Percentiles rank a stretch among this genome's conserved stretches.
These are phyloP conservation scores for Rhegmatorhina hoffmannsi DNA, from an alignment of 2,113 vertebrate species.

Conservation along the genomic window DNA sequence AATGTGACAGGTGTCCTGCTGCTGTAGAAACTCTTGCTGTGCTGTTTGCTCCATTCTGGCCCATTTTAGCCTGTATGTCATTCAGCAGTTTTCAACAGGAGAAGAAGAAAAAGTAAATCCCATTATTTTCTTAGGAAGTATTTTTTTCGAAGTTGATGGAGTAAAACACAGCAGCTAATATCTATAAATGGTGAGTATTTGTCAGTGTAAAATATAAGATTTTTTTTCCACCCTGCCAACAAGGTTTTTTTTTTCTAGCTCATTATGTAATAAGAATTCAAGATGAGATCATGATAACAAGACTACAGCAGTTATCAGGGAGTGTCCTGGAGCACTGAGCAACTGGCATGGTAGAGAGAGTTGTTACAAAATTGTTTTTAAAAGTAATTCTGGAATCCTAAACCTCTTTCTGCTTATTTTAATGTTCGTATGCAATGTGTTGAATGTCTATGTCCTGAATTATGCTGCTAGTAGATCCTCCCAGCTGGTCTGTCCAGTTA, in stretches of 20 bases:
- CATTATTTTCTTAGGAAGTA: neutral
- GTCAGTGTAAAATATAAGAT: neutral
- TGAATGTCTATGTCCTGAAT: conserved; percentile 5
- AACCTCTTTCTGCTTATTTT: conserved; percentile 50
- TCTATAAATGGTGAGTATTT: neutral
- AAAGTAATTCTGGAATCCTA: conserved; percentile 51
- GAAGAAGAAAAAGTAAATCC: neutral
- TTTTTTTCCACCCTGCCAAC: neutral
- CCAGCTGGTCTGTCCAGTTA: conserved; percentile 6
- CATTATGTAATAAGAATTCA: conserved; percentile 22
- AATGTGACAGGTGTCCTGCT: neutral
- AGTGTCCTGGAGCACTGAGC: neutral
- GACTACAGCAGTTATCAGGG: neutral
- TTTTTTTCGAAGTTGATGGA: neutral
- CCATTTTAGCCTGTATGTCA: neutral
- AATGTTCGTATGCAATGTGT: neutral
- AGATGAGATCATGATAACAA: neutral
- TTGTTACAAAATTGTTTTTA: conserved; percentile 34
- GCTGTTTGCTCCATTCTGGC: neutral
- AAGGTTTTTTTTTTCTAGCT: neutral
- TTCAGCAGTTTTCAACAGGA: neutral
- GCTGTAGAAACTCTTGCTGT: neutral
- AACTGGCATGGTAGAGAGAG: neutral
- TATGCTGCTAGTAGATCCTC: neutral
- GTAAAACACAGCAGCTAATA: neutral